Conservation (phyloP, 1,140 invertebrate species). For the Panulirus ornatus region DNA sequence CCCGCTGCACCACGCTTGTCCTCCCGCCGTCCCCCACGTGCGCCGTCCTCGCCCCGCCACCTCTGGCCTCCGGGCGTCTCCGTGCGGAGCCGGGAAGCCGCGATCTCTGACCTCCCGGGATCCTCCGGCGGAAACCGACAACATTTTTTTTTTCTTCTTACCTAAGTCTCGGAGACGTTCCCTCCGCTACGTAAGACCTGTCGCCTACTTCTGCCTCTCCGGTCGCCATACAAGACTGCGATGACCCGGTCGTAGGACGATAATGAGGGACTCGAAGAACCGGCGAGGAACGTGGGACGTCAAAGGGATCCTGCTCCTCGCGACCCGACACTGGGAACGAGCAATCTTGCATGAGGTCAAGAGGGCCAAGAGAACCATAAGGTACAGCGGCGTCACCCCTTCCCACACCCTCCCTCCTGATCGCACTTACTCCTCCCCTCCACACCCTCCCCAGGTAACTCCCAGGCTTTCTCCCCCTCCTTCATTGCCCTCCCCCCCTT, state of each 20-base stretch:
- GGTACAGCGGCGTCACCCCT: constrained; percentile 18
- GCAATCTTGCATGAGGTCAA: not conserved
- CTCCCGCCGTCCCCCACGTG: not conserved
- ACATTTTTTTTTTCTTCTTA: constrained; percentile 28
- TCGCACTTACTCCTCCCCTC: not conserved
- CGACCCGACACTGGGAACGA: too few relatives aligned
- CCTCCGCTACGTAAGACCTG: not conserved
- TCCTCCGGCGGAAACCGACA: constrained; percentile 18
- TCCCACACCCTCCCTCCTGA: constrained; percentile 11
- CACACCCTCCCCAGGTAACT: not conserved
- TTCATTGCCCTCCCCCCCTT: not conserved
- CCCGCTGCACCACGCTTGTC: not conserved
- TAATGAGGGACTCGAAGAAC: too few relatives aligned
- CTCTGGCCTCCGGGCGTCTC: not conserved
- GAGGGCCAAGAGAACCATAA: constrained; percentile 21
- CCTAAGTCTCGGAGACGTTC: not conserved
- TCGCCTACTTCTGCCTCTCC: not conserved
- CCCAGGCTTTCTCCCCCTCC: constrained; percentile 22
- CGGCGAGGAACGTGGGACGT: too few relatives aligned
- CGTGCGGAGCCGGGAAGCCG: constrained; percentile 22
- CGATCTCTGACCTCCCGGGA: constrained; percentile 15
- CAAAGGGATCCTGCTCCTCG: too few relatives aligned
- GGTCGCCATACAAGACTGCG: too few relatives aligned
- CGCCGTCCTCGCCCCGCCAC: not conserved
- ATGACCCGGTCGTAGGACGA: too few relatives aligned